Percentiles rank a stretch among this genome's conserved stretches.
These are phyloP conservation scores for Neocrepidodera transversa DNA, from an alignment of 2,888 invertebrate species.

Conservation along the genomic window DNA sequence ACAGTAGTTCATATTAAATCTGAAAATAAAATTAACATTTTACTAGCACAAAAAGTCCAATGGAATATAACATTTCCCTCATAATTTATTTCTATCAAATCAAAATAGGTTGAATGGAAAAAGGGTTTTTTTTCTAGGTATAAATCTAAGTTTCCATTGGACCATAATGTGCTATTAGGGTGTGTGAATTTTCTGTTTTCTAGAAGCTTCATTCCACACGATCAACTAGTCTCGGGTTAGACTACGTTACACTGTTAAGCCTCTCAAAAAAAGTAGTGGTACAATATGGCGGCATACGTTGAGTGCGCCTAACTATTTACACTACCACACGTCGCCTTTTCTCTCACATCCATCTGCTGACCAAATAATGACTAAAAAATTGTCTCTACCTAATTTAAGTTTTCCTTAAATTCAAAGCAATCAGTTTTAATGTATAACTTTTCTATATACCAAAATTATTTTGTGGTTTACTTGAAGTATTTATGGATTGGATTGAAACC, in stretches of 20 bases:
- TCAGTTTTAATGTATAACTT: too few relatives aligned
- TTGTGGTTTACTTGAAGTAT: too few relatives aligned
- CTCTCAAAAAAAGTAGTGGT: slow-evolving; percentile 41
- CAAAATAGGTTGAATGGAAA: too few relatives aligned
- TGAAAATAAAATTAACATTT: slow-evolving; percentile 18
- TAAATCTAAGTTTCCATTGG: slow-evolving; percentile 28
- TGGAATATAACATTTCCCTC: slow-evolving; percentile 8
- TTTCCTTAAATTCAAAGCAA: too few relatives aligned
- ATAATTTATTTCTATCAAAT: too few relatives aligned
- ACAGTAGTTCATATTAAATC: slow-evolving; percentile 3
- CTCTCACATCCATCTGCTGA: slow-evolving; percentile 51
- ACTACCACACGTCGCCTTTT: slow-evolving; percentile 52
- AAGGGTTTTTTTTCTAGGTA: slow-evolving; percentile 4
- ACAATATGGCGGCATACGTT: slow-evolving; percentile 46
- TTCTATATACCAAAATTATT: too few relatives aligned
- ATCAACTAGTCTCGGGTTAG: slow-evolving; percentile 55
- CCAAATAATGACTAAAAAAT: slow-evolving; percentile 19
- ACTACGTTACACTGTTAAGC: slow-evolving; percentile 53
- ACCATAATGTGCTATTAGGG: slow-evolving; percentile 35
- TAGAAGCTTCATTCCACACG: slow-evolving; percentile 60
- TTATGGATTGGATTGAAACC: too few relatives aligned
- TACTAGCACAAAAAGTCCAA: slow-evolving; percentile 32
- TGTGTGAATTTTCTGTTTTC: slow-evolving; percentile 49
- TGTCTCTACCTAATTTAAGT: too few relatives aligned
- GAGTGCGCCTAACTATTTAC: slow-evolving; percentile 54